These are phyloP conservation scores for Gymnoscopelus microlampas DNA, from an alignment of 2,797 vertebrate species.

Conservation along the genomic window DNA sequence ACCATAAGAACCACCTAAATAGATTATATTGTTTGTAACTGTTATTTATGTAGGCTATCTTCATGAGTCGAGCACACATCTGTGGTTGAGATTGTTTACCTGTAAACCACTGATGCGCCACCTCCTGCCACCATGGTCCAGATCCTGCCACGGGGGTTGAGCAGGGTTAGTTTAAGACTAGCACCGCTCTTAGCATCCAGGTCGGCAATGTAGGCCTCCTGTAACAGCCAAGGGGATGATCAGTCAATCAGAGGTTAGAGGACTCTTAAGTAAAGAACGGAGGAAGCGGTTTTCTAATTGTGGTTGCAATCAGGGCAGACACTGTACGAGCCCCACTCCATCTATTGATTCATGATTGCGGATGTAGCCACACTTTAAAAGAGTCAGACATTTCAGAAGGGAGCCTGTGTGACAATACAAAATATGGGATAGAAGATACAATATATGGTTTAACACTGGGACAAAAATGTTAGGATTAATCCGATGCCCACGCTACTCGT, in stretches of 20 bases:
- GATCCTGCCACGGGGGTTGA: slow-evolving; percentile 94
- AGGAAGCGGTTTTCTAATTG: neutral
- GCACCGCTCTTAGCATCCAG: slow-evolving; percentile 97
- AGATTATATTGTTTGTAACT: slow-evolving; percentile 52
- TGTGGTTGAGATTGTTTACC: slow-evolving; percentile 86
- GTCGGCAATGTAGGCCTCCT: slow-evolving; percentile 98
- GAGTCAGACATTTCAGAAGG: neutral
- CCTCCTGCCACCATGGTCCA: slow-evolving; percentile 94
- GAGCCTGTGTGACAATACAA: slow-evolving; percentile 11
- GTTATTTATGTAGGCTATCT: slow-evolving; percentile 16
- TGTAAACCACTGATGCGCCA: slow-evolving; percentile 86
- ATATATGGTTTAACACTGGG: neutral
- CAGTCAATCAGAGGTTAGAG: neutral
- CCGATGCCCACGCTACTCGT: slow-evolving; percentile 44
- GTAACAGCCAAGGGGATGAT: slow-evolving; percentile 29
- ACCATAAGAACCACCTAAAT: slow-evolving; percentile 2
- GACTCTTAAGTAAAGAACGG: neutral
- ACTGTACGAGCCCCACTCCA: slow-evolving; percentile 19
- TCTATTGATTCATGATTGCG: neutral
- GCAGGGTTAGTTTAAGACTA: slow-evolving; percentile 94
- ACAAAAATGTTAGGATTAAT: neutral
- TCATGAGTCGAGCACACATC: slow-evolving; percentile 51
- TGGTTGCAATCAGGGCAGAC: slow-evolving; percentile 21
- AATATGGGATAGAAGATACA: neutral
- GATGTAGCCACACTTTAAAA: slow-evolving; percentile 6